Evolutionary conservation across 2,113 vertebrate genomes (phyloP).

Genomic region (Cisticola juncidis): DNA sequence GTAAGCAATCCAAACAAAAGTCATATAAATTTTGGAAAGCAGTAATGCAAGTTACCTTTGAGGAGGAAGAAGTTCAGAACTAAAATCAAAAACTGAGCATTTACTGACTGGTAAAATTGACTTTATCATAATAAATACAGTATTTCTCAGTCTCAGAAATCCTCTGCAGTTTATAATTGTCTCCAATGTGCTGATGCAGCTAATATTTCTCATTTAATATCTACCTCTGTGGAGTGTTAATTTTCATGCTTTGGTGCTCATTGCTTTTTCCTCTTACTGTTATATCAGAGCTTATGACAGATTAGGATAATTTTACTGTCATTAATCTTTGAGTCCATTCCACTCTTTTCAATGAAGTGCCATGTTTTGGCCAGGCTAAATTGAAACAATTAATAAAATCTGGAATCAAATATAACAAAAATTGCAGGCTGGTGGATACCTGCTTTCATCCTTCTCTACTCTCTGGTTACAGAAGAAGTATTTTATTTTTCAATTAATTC

Average conservation of each 20-base stretch:
- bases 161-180: slow-evolving; percentile 8
- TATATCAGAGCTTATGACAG: slow-evolving; percentile 35
- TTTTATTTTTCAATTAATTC: neutral
- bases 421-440: neutral
- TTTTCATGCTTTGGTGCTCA: slow-evolving; percentile 59
- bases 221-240: slow-evolving; percentile 51
- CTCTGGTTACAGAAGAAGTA: neutral
- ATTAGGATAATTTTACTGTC: slow-evolving; percentile 48
- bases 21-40: neutral
- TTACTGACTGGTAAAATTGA: neutral
- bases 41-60: neutral
- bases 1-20: slow-evolving; percentile 8
- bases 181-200: slow-evolving; percentile 45
- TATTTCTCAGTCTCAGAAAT: neutral
- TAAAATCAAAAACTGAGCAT: slow-evolving; percentile 9
- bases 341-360: slow-evolving; percentile 4
- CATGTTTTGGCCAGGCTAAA: neutral
- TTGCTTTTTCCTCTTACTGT: slow-evolving; percentile 36
- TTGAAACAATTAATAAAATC: slow-evolving; percentile 17
- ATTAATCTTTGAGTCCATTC: slow-evolving; percentile 48
- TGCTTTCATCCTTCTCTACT: neutral
- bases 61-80: neutral
- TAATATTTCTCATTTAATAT: slow-evolving; percentile 54
- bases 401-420: neutral
- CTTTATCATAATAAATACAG: slow-evolving; percentile 16